Conservation (phyloP, 2,797 vertebrate species). For the Mastacembelus armatus region DNA sequence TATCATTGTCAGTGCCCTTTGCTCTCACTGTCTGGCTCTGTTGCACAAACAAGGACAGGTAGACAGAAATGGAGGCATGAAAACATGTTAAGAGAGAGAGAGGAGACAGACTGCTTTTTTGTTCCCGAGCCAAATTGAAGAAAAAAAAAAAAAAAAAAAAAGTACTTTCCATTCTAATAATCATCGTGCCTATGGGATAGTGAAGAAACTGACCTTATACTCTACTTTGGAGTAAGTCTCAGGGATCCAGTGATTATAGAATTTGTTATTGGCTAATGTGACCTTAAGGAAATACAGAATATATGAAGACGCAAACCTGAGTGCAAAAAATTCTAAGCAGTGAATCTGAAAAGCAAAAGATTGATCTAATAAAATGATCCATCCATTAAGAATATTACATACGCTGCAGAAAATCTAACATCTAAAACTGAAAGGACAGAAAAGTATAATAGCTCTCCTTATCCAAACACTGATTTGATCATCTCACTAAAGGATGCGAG, state of each 20-base stretch:
- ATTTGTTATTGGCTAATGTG: no score
- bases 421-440: not conserved
- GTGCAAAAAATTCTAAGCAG: not conserved
- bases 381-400: no score
- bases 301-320: no score
- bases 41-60: slow-evolving; percentile 14
- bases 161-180: not conserved
- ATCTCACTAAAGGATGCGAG: slow-evolving; percentile 21
- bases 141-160: no score
- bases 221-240: not conserved
- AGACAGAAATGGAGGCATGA: slow-evolving; percentile 11
- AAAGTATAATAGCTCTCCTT: not conserved
- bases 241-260: no score
- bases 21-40: slow-evolving; percentile 15
- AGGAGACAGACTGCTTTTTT: slow-evolving; percentile 14
- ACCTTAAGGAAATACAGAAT: not conserved
- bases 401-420: no score
- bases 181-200: not conserved
- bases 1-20: slow-evolving; percentile 29
- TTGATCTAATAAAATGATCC: no score
- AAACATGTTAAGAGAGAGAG: slow-evolving; percentile 17
- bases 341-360: not conserved
- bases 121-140: slow-evolving; percentile 1
- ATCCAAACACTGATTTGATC: slow-evolving; percentile 4
- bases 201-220: not conserved